Evolutionary conservation across 1,140 invertebrate species (phyloP), one percentile per base, ranked within the genome.

Genomic region (Drosophila malerkotliana): DNA sequence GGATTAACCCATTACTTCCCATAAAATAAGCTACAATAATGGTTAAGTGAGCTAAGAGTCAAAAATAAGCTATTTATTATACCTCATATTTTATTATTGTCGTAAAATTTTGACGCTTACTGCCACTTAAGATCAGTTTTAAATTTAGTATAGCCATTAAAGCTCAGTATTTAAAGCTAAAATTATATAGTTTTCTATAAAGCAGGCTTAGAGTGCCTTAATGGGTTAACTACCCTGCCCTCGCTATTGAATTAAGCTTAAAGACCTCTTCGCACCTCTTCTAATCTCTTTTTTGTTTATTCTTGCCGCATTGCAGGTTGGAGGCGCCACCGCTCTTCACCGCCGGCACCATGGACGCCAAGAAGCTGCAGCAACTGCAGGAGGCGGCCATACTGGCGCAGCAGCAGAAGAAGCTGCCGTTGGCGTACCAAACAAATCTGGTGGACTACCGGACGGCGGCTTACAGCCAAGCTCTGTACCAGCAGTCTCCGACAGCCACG

Each of bases 301-400:
- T 41, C 1, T 34, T 63, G 75, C n/a, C 37, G 28, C 6, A 72
- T 94, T 94, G 37, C 93, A 95, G 95, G 95, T 93, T 95, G 92
- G 95, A 95, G 77, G 94, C 94, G 81, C 94, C 94, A 74, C 93
- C 94, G 77, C 92, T 93, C 72, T 94, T 93, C 90, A 93, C 93
- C 59, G 92, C 93, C 73, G 93, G 93, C 77, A 93, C 93, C 85
- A 95, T 95, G 95, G 94, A 95, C 92, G 93, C 93, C 85, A 95
- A 95, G 91, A 95, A 95, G 92, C 92, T 94, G 83, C 90, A 92
- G 45, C 93, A 93, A 57, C 60, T 91, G 55, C 90, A 91, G 55
- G 83, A 91, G 61, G 83, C 83, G 14, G 79, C 76, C 3, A 48
- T 74, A 7, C 49, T 76, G 26, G 84, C 84, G 3, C 83, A 87